Evolutionary conservation across 1,140 invertebrate genomes (phyloP), one percentile per base, ranked within the genome.

Genomic region (Nasonia giraulti): DNA sequence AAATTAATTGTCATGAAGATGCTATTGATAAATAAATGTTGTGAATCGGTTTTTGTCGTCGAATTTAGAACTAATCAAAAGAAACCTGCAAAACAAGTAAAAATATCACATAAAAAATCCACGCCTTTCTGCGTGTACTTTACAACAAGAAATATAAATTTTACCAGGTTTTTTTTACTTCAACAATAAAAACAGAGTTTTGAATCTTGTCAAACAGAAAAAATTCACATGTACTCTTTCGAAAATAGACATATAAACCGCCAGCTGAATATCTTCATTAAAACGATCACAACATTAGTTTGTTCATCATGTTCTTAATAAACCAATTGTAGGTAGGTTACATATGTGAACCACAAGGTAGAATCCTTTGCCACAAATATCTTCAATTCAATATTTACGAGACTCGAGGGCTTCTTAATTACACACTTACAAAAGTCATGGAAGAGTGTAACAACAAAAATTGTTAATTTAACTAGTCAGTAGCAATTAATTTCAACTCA

Each of bases 1-100:
- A 88, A 90, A 71, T 89, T 85, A 91, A 91, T 90, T 91, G 89
- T 92, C 89, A 92, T 92, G 91, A 91, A 85, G 90, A 88, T 90
- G 90, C 90, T 71, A 80, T 50, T 55, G 44, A 77, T 78, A 62
- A 68, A 78, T 40, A 69, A 85, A 44, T 66, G 23, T 31, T 40
- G 47, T 14, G 37, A 85, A 85, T 62, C 62, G 2, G 33, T 62
- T 85, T 40, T 80, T 69, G 10, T 75, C 40, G 37, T 37, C 40
- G 33, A 73, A 83, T 86, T 80, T 77, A 80, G 83, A 86, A 86
- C 68, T 66, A 88, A 88, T 87, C 75, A 86, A 88, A 87, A 74
- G 75, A 80, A 82, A 78, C 81, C 83, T 87, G 83, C 62, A 83
- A 88, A 89, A 75, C 62, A 69, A 31, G 40, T 66, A 84, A 81